Conservation (phyloP, 2,113 vertebrate genomes). For the Colius striatus region DNA sequence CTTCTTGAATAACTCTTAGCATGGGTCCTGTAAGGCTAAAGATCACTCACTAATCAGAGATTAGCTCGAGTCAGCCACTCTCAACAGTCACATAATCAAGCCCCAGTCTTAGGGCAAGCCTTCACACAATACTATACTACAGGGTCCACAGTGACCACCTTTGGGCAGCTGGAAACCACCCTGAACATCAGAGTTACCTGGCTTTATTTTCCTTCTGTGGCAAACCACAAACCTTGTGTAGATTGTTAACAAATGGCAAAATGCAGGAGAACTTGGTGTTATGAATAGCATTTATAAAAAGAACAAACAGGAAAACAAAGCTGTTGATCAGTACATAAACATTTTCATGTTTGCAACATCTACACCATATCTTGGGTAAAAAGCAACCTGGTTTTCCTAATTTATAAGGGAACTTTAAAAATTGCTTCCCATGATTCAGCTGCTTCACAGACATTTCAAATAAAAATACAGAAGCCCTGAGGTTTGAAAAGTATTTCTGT, state of each 20-base stretch:
- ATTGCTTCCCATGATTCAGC: not conserved
- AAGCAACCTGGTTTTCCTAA: not conserved
- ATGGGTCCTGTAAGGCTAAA: not conserved
- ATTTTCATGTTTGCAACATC: not conserved
- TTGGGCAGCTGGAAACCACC: not conserved
- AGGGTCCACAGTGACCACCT: not conserved
- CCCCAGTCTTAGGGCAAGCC: not conserved
- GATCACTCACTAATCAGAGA: not conserved
- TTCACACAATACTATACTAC: rapidly evolving
- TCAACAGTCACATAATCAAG: not conserved
- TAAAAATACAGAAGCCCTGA: not conserved
- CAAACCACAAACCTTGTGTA: not conserved
- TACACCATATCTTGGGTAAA: not conserved
- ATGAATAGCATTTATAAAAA: not conserved
- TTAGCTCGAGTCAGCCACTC: not conserved
- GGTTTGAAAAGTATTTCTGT: not conserved
- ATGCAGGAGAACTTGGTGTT: not conserved
- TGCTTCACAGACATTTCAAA: not conserved
- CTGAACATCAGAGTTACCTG: not conserved
- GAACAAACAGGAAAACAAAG: not conserved
- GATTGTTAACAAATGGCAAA: not conserved
- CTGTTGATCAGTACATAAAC: not conserved
- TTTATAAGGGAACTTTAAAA: not conserved
- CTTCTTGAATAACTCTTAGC: not conserved
- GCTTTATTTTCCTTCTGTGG: not conserved